Conservation (phyloP, 1,140 invertebrate genomes). For the Glomeris maerens region DNA sequence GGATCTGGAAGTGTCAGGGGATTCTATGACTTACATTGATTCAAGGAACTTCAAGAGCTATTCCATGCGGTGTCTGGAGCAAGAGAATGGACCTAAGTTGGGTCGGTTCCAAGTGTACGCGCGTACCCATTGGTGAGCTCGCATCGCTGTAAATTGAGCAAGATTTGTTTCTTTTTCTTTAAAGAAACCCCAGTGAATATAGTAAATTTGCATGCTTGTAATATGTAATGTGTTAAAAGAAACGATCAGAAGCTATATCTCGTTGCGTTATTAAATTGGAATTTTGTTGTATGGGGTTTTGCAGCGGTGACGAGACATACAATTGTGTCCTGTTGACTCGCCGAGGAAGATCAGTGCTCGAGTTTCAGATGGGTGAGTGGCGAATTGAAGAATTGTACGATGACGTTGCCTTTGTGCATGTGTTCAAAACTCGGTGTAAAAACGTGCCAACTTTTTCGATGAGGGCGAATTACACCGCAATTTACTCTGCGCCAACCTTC, state of each 20-base stretch:
- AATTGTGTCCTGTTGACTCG: constrained; percentile 47
- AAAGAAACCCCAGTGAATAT: neutral
- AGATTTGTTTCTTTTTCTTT: neutral
- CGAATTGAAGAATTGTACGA: neutral
- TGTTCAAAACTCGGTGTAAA: neutral
- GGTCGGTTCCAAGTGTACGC: constrained; percentile 37
- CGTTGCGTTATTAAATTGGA: too few relatives aligned
- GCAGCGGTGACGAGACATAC: constrained; percentile 47
- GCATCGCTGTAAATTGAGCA: neutral
- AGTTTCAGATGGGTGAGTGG: constrained; percentile 44
- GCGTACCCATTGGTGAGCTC: constrained; percentile 38
- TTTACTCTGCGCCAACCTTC: too few relatives aligned
- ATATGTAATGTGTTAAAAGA: too few relatives aligned
- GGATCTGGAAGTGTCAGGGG: constrained; percentile 42
- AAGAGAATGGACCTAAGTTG: constrained; percentile 30
- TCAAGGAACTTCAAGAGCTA: constrained; percentile 47
- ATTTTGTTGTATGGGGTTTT: too few relatives aligned
- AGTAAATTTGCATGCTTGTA: too few relatives aligned
- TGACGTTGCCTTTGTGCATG: neutral
- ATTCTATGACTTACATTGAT: constrained; percentile 47
- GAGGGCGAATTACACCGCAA: too few relatives aligned
- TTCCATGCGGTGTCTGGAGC: constrained; percentile 42
- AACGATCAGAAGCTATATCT: too few relatives aligned
- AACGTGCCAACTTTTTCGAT: neutral
- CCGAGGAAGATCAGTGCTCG: constrained; percentile 46